These are phyloP conservation scores for Chaenocephalus aceratus DNA, from an alignment of 2,113 vertebrate genomes.

Conservation along the genomic window DNA sequence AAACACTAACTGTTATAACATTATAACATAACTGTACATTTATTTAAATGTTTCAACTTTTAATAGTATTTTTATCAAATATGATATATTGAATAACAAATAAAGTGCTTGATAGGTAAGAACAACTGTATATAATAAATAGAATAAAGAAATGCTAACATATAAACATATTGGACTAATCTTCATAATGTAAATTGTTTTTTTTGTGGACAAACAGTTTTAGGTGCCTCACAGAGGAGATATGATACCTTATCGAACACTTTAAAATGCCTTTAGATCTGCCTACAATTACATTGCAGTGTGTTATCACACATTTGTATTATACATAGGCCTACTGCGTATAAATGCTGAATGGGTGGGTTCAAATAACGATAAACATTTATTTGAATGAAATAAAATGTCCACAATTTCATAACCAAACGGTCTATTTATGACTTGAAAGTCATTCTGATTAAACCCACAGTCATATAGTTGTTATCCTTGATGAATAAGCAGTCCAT, in stretches of 20 bases:
- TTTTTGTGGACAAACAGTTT: no score
- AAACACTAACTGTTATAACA: no score
- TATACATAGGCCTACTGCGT: background rate
- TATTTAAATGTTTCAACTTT: no score
- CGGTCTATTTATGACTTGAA: background rate
- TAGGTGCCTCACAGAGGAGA: background rate
- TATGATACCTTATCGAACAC: background rate
- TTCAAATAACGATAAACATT: background rate
- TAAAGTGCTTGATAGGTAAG: no score
- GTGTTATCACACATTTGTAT: no score
- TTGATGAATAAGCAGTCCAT: background rate
- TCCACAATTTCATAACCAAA: constrained; percentile 23
- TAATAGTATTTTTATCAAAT: no score
- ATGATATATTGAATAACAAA: no score
- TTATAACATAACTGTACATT: background rate
- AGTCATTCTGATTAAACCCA: constrained; percentile 11
- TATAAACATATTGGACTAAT: no score
- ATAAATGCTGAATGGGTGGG: background rate
- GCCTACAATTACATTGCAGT: background rate
- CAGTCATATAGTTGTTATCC: background rate
- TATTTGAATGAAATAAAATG: constrained; percentile 1
- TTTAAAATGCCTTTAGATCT: background rate
- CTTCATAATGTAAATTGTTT: no score
- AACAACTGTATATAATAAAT: no score
- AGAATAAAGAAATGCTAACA: no score